A percentile compares a stretch with the other conserved stretches of the same genome.
These are phyloP conservation scores for Sinonovacula constricta DNA, from an alignment of 1,140 invertebrate species.

Conservation along the genomic window DNA sequence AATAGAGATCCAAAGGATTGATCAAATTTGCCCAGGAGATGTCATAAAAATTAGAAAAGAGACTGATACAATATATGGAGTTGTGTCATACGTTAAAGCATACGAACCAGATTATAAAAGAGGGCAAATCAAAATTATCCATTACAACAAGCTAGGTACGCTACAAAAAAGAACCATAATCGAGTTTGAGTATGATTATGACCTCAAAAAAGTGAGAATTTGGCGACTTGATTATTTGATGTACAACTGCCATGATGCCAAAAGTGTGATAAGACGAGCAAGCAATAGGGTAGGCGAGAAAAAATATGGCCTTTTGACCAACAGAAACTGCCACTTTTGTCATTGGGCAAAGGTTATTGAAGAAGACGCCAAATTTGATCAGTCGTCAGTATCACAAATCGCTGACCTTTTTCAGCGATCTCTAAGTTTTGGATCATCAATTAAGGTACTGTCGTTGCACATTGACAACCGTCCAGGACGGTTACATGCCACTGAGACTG, in stretches of 20 bases:
- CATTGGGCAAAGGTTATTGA: conserved; percentile 42
- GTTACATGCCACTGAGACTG: not conserved
- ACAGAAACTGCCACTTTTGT: conserved; percentile 41
- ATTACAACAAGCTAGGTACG: conserved; percentile 1
- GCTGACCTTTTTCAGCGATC: not conserved
- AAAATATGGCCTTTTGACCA: conserved; percentile 29
- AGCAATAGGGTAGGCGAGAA: conserved; percentile 30
- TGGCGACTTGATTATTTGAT: conserved; percentile 3
- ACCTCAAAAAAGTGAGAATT: conserved; percentile 11
- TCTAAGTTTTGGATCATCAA: not conserved
- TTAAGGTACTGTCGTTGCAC: not conserved
- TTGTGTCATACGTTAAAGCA: not conserved
- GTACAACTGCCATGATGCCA: conserved; percentile 4
- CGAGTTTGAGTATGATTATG: conserved; percentile 1
- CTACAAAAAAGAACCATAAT: conserved; percentile 8
- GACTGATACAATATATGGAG: not conserved
- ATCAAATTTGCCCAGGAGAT: conserved; percentile 8
- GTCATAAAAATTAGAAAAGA: conserved; percentile 2
- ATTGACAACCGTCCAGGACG: not conserved
- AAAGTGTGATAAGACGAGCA: conserved; percentile 12
- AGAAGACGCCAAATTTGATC: not conserved
- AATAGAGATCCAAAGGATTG: not conserved
- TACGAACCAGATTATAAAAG: not conserved
- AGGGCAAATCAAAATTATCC: conserved; percentile 3
- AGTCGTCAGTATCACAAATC: too few species aligned